Evolutionary conservation across 35 echinoderm and acorn worm genomes (phyloP).

Genomic region (Eucidaris tribuloides): DNA sequence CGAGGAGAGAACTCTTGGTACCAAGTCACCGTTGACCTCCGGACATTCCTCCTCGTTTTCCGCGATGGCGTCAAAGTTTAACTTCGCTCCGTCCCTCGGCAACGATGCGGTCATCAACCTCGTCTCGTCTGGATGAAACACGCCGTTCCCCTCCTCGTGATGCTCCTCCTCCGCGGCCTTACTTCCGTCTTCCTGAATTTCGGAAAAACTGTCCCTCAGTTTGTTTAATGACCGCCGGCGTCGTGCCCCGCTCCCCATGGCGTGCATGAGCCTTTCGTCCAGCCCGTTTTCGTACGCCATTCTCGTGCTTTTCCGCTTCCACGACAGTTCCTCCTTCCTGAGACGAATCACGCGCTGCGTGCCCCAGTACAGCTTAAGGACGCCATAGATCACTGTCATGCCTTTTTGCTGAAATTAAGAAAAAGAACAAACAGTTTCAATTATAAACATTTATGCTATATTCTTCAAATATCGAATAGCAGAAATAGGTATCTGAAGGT

Average conservation of each 20-base stretch:
- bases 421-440: not conserved
- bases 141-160: not conserved
- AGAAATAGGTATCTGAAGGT: no score
- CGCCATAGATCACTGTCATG: conserved; percentile 44
- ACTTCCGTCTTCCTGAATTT: not conserved
- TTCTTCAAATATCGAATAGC: no score
- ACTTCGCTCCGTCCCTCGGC: not conserved
- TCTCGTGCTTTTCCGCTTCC: conserved; percentile 74
- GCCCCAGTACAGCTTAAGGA: conserved; percentile 85
- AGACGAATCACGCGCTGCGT: conserved; percentile 80
- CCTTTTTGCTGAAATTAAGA: conserved; percentile 9
- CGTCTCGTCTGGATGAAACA: not conserved
- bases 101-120: not conserved
- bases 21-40: conserved; percentile 17
- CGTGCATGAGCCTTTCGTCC: conserved; percentile 44
- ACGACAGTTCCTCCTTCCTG: conserved; percentile 76
- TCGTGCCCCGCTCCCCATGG: conserved; percentile 45
- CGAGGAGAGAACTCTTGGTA: not conserved
- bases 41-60: conserved; percentile 31
- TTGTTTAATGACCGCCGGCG: conserved; percentile 29
- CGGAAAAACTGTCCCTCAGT: conserved; percentile 13
- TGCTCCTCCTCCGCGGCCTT: not conserved
- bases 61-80: not conserved
- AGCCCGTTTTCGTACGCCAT: conserved; percentile 50
- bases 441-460: no score